Evolutionary conservation across 2,888 invertebrate genomes (phyloP).

Genomic region (Pterostichus niger): DNA sequence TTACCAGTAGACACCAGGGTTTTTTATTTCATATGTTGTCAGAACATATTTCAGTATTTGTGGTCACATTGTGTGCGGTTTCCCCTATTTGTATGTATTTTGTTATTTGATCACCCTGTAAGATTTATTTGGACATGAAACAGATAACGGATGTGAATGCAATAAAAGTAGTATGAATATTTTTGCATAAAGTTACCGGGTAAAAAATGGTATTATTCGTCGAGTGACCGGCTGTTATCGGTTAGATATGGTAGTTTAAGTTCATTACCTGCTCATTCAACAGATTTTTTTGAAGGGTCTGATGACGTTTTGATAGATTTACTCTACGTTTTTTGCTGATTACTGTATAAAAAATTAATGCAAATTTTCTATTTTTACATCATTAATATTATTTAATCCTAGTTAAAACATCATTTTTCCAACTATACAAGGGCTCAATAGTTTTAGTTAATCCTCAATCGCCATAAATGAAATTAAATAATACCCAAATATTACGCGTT

Average conservation of each 20-base stretch:
- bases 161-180: constrained; percentile 55
- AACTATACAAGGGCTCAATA: neutral
- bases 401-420: constrained; percentile 19
- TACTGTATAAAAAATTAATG: constrained; percentile 34
- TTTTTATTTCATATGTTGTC: constrained; percentile 57
- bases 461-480: too few species aligned
- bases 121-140: constrained; percentile 59
- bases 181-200: constrained; percentile 42
- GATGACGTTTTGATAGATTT: constrained; percentile 33
- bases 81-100: constrained; percentile 63
- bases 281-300: neutral
- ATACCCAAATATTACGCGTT: too few species aligned
- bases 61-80: constrained; percentile 55
- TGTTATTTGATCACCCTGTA: constrained; percentile 49
- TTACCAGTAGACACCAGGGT: constrained; percentile 3
- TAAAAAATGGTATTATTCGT: constrained; percentile 39
- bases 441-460: too few species aligned
- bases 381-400: neutral
- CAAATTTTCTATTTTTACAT: neutral
- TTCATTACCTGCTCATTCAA: constrained; percentile 47
- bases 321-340: neutral
- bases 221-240: constrained; percentile 18
- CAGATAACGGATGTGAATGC: constrained; percentile 50
- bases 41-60: constrained; percentile 60
- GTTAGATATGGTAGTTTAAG: constrained; percentile 41